These are phyloP conservation scores for Melanotus villosus DNA, from an alignment of 2,888 invertebrate genomes.

Conservation along the genomic window DNA sequence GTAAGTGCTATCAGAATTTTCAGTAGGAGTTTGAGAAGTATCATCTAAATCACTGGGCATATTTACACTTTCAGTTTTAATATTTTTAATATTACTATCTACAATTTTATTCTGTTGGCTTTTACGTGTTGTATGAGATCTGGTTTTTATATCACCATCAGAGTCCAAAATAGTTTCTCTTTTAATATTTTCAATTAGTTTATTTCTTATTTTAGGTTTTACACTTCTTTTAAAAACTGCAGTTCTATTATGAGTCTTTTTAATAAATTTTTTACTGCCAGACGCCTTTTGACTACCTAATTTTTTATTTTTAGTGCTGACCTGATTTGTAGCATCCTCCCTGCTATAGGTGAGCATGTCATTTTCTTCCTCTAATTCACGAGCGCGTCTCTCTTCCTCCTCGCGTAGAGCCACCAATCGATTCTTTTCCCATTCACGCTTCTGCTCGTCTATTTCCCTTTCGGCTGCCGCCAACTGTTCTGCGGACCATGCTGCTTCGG, in stretches of 20 bases:
- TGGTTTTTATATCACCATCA: conserved; percentile 31
- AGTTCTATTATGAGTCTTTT: not conserved
- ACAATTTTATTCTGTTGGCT: not conserved
- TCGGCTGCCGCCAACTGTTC: conserved; percentile 92
- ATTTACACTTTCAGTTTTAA: conserved; percentile 8
- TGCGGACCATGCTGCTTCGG: conserved; percentile 83
- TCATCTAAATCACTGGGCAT: conserved; percentile 41
- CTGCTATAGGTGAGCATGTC: conserved; percentile 82
- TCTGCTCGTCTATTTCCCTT: conserved; percentile 87
- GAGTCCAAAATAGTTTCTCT: conserved; percentile 31
- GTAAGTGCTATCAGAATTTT: conserved; percentile 39
- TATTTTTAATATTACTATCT: conserved; percentile 4
- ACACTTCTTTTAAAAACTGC: conserved; percentile 27
- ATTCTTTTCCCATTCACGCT: conserved; percentile 91
- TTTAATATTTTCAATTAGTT: conserved; percentile 37
- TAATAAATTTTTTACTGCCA: conserved; percentile 12
- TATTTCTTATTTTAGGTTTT: conserved; percentile 35
- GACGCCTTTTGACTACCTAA: conserved; percentile 21
- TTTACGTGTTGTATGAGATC: not conserved
- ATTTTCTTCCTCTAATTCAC: conserved; percentile 73
- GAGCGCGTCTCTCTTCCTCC: conserved; percentile 75
- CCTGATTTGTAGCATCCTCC: conserved; percentile 88
- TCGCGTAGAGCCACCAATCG: conserved; percentile 80
- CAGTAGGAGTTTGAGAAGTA: conserved; percentile 33
- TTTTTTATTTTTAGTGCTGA: conserved; percentile 72